A percentile compares a stretch with the other conserved stretches of the same genome.
phyloP scores from a whole-genome alignment of 2,113 vertebrate species.

The Tiliqua scincoides region DNA sequence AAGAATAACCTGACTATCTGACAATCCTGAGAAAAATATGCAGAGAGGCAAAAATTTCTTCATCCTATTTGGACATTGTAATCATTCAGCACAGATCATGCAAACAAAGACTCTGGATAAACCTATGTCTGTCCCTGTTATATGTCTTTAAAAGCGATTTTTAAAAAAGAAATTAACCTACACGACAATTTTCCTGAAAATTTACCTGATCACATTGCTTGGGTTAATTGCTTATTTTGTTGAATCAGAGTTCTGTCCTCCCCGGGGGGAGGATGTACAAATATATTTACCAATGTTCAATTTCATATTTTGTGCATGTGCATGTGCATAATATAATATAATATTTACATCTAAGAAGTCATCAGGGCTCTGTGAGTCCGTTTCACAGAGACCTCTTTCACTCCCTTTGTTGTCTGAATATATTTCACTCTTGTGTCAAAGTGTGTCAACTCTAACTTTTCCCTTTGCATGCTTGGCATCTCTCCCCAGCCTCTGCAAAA shows the following conservation, averaged over 20 bases:
- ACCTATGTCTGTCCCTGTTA: neutral
- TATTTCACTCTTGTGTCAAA: constrained; percentile 74
- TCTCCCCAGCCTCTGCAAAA: constrained; percentile 58
- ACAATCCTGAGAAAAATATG: constrained; percentile 45
- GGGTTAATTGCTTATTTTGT: constrained; percentile 5
- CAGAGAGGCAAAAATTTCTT: constrained; percentile 42
- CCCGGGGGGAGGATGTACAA: constrained; percentile 7
- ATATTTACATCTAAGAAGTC: neutral
- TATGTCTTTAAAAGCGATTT: neutral
- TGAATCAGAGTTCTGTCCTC: constrained; percentile 29
- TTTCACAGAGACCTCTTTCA: constrained; percentile 58
- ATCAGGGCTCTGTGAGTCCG: constrained; percentile 70
- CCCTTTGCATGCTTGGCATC: constrained; percentile 37
- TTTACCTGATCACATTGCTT: accelerated
- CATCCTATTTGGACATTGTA: constrained; percentile 34
- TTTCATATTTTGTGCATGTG: neutral
- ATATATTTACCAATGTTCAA: neutral
- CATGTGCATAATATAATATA: constrained; percentile 44
- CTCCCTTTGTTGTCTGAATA: constrained; percentile 72
- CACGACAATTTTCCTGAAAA: too few relatives aligned
- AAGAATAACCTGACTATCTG: constrained; percentile 29
- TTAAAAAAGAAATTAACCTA: neutral
- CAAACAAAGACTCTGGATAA: neutral
- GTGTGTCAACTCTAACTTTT: constrained; percentile 72
- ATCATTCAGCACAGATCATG: constrained; percentile 27